phyloP scores from a whole-genome alignment of 2,888 invertebrate species.

The Pseudococcus longispinus region DNA sequence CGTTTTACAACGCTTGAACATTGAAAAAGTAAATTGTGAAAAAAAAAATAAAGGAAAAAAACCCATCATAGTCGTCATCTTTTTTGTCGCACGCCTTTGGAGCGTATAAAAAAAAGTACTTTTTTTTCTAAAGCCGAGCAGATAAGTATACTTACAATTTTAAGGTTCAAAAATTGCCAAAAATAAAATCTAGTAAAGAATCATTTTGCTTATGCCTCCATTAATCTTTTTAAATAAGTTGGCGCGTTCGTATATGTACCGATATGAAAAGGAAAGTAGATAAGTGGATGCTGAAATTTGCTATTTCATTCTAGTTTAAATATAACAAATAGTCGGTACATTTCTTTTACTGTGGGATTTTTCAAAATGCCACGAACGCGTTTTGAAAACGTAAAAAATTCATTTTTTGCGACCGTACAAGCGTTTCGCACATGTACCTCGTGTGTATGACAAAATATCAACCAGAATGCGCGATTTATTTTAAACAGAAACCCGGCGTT shows the following conservation, averaged over 20 bases:
- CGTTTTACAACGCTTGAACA: constrained; percentile 25
- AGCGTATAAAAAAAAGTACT: constrained; percentile 27
- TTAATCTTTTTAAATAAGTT: constrained; percentile 44
- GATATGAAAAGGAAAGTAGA: constrained; percentile 7
- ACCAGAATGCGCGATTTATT: constrained; percentile 19
- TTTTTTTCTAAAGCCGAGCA: constrained; percentile 3
- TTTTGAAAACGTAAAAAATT: not conserved
- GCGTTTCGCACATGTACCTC: not conserved
- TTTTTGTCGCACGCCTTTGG: constrained; percentile 19
- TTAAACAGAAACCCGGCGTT: not conserved
- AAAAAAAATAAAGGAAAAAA: not conserved
- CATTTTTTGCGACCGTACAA: not conserved
- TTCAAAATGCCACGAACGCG: not conserved
- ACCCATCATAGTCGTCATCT: constrained; percentile 4
- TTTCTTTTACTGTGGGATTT: constrained; percentile 22
- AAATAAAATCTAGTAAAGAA: constrained; percentile 26
- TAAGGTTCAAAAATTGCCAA: constrained; percentile 33
- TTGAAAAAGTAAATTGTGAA: constrained; percentile 24
- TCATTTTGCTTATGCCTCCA: constrained; percentile 36
- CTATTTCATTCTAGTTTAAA: constrained; percentile 34
- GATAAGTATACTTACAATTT: constrained; percentile 28
- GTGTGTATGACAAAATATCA: constrained; percentile 1
- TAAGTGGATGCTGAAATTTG: constrained; percentile 30
- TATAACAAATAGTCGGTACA: constrained; percentile 39
- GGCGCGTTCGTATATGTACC: not conserved